These are phyloP conservation scores for Xanthorhoe spadicearia DNA, from an alignment of 2,888 invertebrate species.

Conservation along the genomic window DNA sequence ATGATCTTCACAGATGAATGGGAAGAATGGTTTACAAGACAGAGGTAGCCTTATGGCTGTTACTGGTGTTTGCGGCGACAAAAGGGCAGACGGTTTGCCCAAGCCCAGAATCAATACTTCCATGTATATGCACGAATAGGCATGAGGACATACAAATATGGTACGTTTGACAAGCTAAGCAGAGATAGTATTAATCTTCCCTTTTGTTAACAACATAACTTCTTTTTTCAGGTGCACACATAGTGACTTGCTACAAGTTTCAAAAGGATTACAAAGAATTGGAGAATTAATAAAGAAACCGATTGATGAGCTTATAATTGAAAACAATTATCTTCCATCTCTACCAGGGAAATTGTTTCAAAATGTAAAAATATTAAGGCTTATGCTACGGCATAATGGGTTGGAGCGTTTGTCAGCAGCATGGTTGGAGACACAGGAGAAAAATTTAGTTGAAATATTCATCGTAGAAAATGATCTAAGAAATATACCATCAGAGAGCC, in stretches of 20 bases:
- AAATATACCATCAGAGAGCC: slow-evolving; percentile 91
- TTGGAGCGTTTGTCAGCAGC: slow-evolving; percentile 92
- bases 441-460: slow-evolving; percentile 91
- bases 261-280: slow-evolving; percentile 89
- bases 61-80: slow-evolving; percentile 53
- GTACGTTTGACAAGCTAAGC: slow-evolving; percentile 67
- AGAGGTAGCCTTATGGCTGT: slow-evolving; percentile 65
- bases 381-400: slow-evolving; percentile 94
- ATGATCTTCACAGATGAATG: slow-evolving; percentile 66
- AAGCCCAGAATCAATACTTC: slow-evolving; percentile 89
- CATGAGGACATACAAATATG: slow-evolving; percentile 94
- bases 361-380: slow-evolving; percentile 88
- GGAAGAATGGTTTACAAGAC: slow-evolving; percentile 74
- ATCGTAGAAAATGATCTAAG: slow-evolving; percentile 93
- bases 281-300: slow-evolving; percentile 87
- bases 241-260: slow-evolving; percentile 91
- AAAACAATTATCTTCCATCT: slow-evolving; percentile 94
- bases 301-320: slow-evolving; percentile 94
- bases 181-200: neutral
- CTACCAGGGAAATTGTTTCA: slow-evolving; percentile 93
- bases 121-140: slow-evolving; percentile 92
- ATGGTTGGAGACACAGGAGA: slow-evolving; percentile 92
- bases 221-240: slow-evolving; percentile 92
- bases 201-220: slow-evolving; percentile 9
- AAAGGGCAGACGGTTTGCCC: slow-evolving; percentile 85